A percentile compares a stretch with the other conserved stretches of the same genome.
Evolutionary conservation across 2,888 invertebrate genomes (phyloP).

Genomic region (Rhagonycha fulva): DNA sequence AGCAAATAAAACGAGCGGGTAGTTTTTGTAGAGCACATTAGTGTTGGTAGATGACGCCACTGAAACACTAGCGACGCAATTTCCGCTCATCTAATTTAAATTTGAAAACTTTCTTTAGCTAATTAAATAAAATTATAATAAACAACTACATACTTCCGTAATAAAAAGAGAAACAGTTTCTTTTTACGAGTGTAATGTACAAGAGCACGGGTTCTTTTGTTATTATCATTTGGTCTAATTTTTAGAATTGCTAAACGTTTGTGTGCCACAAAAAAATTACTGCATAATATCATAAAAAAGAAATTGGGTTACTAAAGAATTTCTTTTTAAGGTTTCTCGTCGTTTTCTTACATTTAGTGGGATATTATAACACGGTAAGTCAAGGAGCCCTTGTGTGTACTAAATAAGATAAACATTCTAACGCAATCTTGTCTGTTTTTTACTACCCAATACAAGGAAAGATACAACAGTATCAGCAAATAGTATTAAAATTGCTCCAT

Average conservation of each 20-base stretch:
- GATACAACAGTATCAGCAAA: constrained; percentile 16
- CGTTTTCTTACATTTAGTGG: background rate
- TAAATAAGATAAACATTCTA: constrained; percentile 19
- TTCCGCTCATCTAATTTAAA: background rate
- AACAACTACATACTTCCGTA: background rate
- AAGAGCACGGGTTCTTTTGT: background rate
- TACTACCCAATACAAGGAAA: constrained; percentile 3
- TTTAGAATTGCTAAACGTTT: constrained; percentile 1
- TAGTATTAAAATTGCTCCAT: constrained; percentile 14
- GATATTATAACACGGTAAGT: constrained; percentile 10
- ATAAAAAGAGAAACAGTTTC: background rate
- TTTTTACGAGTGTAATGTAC: background rate
- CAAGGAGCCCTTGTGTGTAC: constrained; percentile 9
- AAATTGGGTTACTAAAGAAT: background rate
- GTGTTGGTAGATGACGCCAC: background rate
- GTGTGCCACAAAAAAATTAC: background rate
- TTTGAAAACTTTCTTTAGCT: background rate
- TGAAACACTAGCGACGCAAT: background rate
- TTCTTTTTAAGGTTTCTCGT: background rate
- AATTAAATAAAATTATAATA: background rate
- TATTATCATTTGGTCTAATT: background rate
- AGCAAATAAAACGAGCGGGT: background rate
- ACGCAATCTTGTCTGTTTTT: constrained; percentile 13
- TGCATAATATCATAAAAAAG: background rate
- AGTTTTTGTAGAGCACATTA: background rate